Percentiles rank a stretch among this genome's conserved stretches.
These are phyloP conservation scores for Daktulosphaira vitifoliae DNA, from an alignment of 1,140 invertebrate species.

Conservation along the genomic window DNA sequence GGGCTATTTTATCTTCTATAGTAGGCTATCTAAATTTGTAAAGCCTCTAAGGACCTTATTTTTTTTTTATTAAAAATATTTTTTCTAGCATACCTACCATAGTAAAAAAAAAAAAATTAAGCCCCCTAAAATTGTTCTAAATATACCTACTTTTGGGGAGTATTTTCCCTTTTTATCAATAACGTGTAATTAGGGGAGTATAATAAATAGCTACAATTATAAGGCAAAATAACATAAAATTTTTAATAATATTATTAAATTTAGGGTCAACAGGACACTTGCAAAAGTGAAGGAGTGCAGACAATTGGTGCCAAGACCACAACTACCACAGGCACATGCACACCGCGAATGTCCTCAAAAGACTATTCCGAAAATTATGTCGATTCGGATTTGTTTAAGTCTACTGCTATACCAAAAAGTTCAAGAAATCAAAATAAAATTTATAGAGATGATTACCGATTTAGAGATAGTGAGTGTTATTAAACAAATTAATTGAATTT, in stretches of 20 bases:
- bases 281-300: constrained; percentile 72
- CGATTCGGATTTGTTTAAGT: constrained; percentile 35
- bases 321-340: constrained; percentile 40
- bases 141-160: too few species aligned
- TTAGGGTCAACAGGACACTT: constrained; percentile 35
- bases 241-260: background rate
- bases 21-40: too few species aligned
- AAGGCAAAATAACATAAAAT: background rate
- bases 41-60: too few species aligned
- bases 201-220: too few species aligned
- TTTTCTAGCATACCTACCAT: too few species aligned
- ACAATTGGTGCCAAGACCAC: constrained; percentile 52
- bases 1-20: too few species aligned
- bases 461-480: background rate
- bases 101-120: too few species aligned
- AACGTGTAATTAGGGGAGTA: too few species aligned
- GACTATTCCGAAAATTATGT: constrained; percentile 20
- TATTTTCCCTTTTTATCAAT: too few species aligned
- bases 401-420: constrained; percentile 21
- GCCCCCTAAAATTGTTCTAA: too few species aligned
- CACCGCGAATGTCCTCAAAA: constrained; percentile 35
- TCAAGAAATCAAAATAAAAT: constrained; percentile 32
- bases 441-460: constrained; percentile 29
- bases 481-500: too few species aligned
- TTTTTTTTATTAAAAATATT: too few species aligned